Evolutionary conservation across 2,888 invertebrate genomes (phyloP).

Genomic region (Creontiades dilutus): DNA sequence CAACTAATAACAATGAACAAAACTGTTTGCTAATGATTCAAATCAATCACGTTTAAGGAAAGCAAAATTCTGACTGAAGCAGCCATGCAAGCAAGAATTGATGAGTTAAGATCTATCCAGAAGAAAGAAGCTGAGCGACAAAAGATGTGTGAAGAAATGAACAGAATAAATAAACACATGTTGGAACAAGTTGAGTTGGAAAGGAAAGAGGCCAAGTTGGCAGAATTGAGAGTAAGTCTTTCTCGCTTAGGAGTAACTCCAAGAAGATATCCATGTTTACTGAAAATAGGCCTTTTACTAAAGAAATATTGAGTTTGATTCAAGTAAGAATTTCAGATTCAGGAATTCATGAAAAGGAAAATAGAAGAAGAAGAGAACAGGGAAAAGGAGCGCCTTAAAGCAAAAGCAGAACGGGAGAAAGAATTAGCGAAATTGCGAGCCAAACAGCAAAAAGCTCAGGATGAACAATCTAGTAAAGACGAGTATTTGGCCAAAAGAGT

Average conservation of each 20-base stretch:
- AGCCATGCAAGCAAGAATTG: constrained; percentile 83
- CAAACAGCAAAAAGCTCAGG: constrained; percentile 81
- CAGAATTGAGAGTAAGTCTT: constrained; percentile 81
- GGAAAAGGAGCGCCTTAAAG: constrained; percentile 80
- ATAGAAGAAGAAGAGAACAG: constrained; percentile 82
- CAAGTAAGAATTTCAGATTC: constrained; percentile 78
- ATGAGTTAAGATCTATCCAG: constrained; percentile 79
- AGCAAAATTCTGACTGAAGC: constrained; percentile 78
- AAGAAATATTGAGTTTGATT: background rate
- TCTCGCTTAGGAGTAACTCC: too few relatives aligned
- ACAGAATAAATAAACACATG: constrained; percentile 82
- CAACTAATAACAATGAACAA: too few relatives aligned
- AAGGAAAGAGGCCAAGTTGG: constrained; percentile 84
- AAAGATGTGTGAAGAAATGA: constrained; percentile 77
- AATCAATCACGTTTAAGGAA: constrained; percentile 73
- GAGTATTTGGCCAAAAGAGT: constrained; percentile 80
- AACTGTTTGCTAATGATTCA: background rate
- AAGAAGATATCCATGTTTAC: background rate
- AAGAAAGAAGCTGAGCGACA: constrained; percentile 81
- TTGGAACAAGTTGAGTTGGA: constrained; percentile 83
- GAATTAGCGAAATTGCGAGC: constrained; percentile 81
- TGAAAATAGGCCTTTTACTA: background rate
- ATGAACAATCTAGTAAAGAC: constrained; percentile 80
- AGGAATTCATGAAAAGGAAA: constrained; percentile 83
- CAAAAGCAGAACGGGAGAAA: constrained; percentile 83